phyloP scores from a whole-genome alignment of 2,113 vertebrate species.

The Scomber japonicus region DNA sequence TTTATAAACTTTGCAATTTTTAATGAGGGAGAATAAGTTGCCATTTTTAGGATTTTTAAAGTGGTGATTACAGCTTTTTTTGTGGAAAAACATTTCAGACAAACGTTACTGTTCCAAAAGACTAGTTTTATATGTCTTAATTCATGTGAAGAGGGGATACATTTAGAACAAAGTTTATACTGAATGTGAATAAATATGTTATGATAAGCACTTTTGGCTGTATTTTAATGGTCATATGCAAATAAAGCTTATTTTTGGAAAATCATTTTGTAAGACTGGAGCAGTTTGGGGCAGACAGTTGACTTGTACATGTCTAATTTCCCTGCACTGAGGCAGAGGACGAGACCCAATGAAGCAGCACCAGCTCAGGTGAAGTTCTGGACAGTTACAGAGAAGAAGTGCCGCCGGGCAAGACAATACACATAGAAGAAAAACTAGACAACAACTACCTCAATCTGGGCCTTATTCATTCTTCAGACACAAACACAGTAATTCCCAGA shows the following conservation, averaged over 20 bases:
- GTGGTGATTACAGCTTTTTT: too few species aligned
- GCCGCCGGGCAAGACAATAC: not conserved
- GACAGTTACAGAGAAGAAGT: not conserved
- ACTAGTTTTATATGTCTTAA: too few species aligned
- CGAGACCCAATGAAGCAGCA: not conserved
- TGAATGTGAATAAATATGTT: too few species aligned
- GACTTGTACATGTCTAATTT: constrained; percentile 2
- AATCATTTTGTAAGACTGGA: not conserved
- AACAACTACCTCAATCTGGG: not conserved
- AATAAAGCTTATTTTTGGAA: too few species aligned
- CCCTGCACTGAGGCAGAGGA: not conserved
- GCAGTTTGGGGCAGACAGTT: not conserved
- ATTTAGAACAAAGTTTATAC: not conserved
- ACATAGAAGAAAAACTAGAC: not conserved
- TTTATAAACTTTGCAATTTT: too few species aligned
- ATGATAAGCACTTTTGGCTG: not conserved
- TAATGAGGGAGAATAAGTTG: too few species aligned
- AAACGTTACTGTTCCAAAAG: too few species aligned
- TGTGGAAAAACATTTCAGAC: too few species aligned
- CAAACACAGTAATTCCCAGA: constrained; percentile 1
- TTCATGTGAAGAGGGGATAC: too few species aligned
- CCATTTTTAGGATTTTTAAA: too few species aligned
- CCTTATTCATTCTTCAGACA: too few species aligned
- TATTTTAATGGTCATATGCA: not conserved
- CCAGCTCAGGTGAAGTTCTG: not conserved